Base-by-base conservation (phyloP, 92 coral and sea anemone species). In the Epizoanthus stellaris region DNA sequence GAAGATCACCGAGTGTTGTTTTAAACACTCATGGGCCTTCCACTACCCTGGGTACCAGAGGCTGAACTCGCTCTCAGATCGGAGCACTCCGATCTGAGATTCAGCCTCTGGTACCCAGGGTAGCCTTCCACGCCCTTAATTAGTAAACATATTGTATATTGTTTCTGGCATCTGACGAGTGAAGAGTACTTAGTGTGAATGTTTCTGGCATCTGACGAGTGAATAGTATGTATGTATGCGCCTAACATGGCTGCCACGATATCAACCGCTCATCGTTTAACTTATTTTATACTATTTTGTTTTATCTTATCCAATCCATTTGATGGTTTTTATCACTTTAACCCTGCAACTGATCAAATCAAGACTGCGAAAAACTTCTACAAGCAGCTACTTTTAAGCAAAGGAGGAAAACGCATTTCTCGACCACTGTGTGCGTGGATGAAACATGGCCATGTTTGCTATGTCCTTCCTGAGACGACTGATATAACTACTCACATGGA, bases 181-280 rank as follows among this genome's bases (percentile, higher is more conserved):
- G n/a, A n/a, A n/a, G n/a, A n/a, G n/a, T n/a, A n/a, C n/a, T n/a
- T n/a, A n/a, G n/a, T n/a, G n/a, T n/a, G n/a, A n/a, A n/a, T n/a
- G n/a, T n/a, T n/a, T n/a, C n/a, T n/a, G n/a, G n/a, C n/a, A n/a
- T n/a, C n/a, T n/a, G n/a, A n/a, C n/a, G n/a, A n/a, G n/a, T n/a
- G n/a, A n/a, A n/a, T n/a, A n/a, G n/a, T n/a, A n/a, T n/a, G n/a
- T 60, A 61, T 4, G 66, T 61, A 61, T 16, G 67, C 67, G 67
- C 67, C 67, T 61, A 61, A 61, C 25, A 61, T 61, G 67, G 67
- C 34, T 4, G 11, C 67, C 20, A 61, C 6, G 67, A 61, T 61
- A 61, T 61, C 14, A 1, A 17, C 21, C 20, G 67, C 67, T 61
- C 67, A n/a, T 61, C 67, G 23, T 61, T 19, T 61, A 19, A 61